Evolutionary conservation across 2,113 vertebrate genomes (phyloP).

Genomic region (Atlantisia rogersi): DNA sequence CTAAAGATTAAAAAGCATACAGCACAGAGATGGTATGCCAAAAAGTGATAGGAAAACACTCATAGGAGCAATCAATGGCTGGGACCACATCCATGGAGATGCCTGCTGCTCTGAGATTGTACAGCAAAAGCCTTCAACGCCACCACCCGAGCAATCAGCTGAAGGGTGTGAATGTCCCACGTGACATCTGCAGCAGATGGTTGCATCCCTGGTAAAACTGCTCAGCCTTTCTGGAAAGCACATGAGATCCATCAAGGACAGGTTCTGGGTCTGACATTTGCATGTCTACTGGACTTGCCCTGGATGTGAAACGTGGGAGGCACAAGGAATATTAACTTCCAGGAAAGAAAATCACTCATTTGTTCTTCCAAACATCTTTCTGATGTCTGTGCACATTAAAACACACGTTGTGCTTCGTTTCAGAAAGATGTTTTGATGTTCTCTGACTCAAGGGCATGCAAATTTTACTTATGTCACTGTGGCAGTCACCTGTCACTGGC

Average conservation of each 20-base stretch:
- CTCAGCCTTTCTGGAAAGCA: neutral
- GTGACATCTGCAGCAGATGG: neutral
- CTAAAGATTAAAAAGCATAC: neutral
- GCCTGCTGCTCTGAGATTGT: neutral
- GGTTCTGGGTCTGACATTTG: neutral
- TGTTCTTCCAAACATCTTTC: neutral
- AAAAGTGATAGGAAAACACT: neutral
- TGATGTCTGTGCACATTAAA: neutral
- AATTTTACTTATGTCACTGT: neutral
- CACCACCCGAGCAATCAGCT: neutral
- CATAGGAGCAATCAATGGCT: neutral
- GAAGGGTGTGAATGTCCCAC: neutral
- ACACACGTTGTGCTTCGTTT: neutral
- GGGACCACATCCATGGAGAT: neutral
- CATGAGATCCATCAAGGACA: neutral
- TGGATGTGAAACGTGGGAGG: neutral
- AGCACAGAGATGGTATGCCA: neutral
- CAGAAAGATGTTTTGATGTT: neutral
- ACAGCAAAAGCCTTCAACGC: neutral
- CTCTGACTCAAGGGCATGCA: neutral
- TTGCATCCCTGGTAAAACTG: rapidly evolving
- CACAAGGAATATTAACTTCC: neutral
- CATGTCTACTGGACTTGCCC: neutral
- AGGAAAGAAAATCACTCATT: neutral
- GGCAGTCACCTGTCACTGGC: neutral